Evolutionary conservation across 2,113 vertebrate genomes (phyloP).

Genomic region (Oncorhynchus gorbuscha): DNA sequence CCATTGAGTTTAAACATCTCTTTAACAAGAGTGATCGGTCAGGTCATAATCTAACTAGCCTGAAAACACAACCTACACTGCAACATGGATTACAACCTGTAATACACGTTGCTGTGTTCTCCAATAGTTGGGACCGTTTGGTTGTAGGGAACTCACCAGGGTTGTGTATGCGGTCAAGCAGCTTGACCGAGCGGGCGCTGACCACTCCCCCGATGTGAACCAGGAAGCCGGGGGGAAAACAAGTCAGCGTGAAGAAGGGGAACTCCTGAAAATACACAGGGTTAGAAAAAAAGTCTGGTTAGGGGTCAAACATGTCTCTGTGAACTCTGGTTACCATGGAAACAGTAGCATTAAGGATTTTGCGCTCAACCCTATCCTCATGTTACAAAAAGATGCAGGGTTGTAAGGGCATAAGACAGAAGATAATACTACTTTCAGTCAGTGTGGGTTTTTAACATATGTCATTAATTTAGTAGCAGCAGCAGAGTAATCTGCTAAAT

Average conservation of each 20-base stretch:
- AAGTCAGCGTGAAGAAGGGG: constrained; percentile 94
- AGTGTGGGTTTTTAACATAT: too few relatives aligned
- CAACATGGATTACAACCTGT: not conserved
- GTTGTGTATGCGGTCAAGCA: constrained; percentile 97
- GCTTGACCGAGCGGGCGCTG: constrained; percentile 96
- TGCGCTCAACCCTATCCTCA: too few relatives aligned
- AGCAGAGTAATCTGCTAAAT: too few relatives aligned
- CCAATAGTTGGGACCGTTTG: not conserved
- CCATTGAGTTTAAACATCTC: too few relatives aligned
- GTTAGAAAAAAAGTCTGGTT: constrained; percentile 4
- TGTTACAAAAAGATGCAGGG: too few relatives aligned
- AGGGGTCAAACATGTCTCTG: not conserved
- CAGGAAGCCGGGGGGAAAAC: constrained; percentile 91
- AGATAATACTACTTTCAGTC: too few relatives aligned
- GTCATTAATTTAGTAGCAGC: too few relatives aligned
- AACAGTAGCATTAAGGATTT: not conserved
- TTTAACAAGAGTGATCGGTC: too few relatives aligned
- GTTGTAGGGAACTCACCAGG: constrained; percentile 80
- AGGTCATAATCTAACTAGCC: too few relatives aligned
- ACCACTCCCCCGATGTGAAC: constrained; percentile 94
- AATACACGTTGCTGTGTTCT: too few relatives aligned
- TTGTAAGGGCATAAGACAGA: too few relatives aligned
- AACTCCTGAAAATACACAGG: constrained; percentile 81
- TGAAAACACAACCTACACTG: too few relatives aligned
- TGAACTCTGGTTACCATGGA: not conserved